Evolutionary conservation across 2,797 vertebrate species (phyloP), one percentile per base, ranked within the genome.

Genomic region (Amazona ochrocephala): DNA sequence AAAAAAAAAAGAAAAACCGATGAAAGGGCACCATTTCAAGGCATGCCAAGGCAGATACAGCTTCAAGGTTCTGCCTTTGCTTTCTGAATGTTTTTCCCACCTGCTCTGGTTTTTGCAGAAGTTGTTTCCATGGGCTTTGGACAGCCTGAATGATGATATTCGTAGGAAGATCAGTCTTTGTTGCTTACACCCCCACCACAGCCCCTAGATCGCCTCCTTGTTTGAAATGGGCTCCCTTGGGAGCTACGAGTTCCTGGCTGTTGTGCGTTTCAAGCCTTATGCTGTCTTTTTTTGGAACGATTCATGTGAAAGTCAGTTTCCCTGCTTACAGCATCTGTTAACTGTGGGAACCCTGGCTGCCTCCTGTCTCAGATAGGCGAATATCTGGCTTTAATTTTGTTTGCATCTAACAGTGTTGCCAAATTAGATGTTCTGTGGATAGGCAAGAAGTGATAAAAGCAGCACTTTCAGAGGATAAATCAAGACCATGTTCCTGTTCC

Each of bases 141-240:
- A 37, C 42, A 44, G 8, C 23, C 29, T 10, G 8, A 90, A 80
- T 27, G 21, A 61, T 3, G 47, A 9, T 60, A 84, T 66, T n/a
- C 78, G 47, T 39, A 77, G 32, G 20, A 60, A 61, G 65, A 42
- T n/a, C 26, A 77, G 34, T 5, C 22, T 54, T 27, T 7, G 26
- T 17, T 53, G 34, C 8, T 66, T 53, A 11, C 6, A 39, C 1
- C 3, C 7, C 14, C 13, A 32, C 47, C 6, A 1, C 1, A 0
- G 19, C 34, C 22, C 23, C 30, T 4, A 0, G 27, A 56, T 39
- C 1, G 1, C 7, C 22, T 60, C 24, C 23, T 9, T 87, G n/a
- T n/a, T 61, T 48, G 21, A 77, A 51, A 61, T 5, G 13, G 30
- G 20, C 3, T 62, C 16, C 66, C 16, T 51, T 67, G 32, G 19